Conservation (phyloP, 2,113 vertebrate species). For the Cebus imitator region DNA sequence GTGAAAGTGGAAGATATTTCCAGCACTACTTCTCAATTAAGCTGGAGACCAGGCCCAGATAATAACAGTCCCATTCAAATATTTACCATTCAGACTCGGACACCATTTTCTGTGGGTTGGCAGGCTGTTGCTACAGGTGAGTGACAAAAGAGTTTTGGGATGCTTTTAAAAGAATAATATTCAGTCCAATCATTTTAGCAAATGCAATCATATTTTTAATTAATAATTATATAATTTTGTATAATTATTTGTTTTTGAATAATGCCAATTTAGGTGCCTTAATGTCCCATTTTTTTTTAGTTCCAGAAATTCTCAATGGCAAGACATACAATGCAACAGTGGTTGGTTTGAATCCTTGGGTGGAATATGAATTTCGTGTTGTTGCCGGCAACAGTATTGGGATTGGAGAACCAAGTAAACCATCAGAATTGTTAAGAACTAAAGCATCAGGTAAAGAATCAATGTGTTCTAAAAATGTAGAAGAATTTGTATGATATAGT, state of each 20-base stretch:
- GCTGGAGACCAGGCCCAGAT: constrained; percentile 93
- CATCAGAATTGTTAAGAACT: constrained; percentile 91
- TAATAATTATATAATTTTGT: background rate
- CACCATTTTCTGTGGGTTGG: constrained; percentile 98
- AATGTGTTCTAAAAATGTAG: background rate
- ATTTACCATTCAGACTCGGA: constrained; percentile 93
- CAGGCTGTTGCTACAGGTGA: constrained; percentile 94
- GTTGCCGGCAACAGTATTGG: constrained; percentile 93
- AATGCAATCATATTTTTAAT: background rate
- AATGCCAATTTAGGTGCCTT: background rate
- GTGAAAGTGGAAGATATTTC: constrained; percentile 93
- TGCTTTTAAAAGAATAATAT: background rate
- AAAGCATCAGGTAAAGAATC: constrained; percentile 90
- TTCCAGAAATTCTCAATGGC: constrained; percentile 92
- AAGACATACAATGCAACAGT: constrained; percentile 90
- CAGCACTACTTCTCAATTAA: constrained; percentile 92
- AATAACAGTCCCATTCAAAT: constrained; percentile 97
- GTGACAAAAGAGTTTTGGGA: background rate
- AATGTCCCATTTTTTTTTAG: constrained; percentile 74
- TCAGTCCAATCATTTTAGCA: background rate
- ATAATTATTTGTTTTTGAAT: background rate
- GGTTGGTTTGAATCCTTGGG: constrained; percentile 94
- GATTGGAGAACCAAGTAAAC: constrained; percentile 93
- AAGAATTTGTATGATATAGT: background rate
- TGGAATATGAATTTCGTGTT: constrained; percentile 95